Evolutionary conservation across 2,113 vertebrate genomes (phyloP), one percentile per base, ranked within the genome.

Genomic region (Scophthalmus maximus): DNA sequence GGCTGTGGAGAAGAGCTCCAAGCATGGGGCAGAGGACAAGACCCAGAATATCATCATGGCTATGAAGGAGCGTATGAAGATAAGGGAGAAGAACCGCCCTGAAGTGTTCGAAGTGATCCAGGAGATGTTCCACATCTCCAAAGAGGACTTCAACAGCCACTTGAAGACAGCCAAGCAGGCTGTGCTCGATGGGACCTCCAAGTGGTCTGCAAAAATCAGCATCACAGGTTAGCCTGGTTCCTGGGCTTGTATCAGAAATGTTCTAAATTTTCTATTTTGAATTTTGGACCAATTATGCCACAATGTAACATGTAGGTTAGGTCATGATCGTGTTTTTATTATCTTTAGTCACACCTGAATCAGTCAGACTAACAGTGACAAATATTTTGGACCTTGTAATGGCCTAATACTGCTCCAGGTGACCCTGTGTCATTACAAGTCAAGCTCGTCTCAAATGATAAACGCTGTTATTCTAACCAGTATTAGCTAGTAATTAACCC

Each of bases 61-160:
- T 29, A 99, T 99, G 97, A 99, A 97, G 77, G 98, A 99, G 78
- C 95, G 96, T 65, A 99, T 99, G 98, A 99, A 98, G 87, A 96
- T 99, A 79, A 89, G 97, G 25, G 97, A 99, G 87, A 97, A 95
- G 91, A 99, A 99, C 77, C 90, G 95, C 0, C 98, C 97, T 0
- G 98, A 99, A 27, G 96, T 99, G 57, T 99, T 99, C 66, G 95
- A 98, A 83, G 89, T 99, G 55, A 98, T 99, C 82, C 96, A 95
- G 90, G 95, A 98, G 88, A 96, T 98, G 95, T 99, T 99, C 84
- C 93, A 95, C 52, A 85, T 98, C 82, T 92, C 95, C 26, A 98
- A 96, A 82, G 97, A 98, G 79, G 97, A 99, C 68, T 96, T 97
- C 76, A 84, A 82, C 29, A 93, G 92, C 15, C 95, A 98, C 49